Evolutionary conservation across 1,140 invertebrate genomes (phyloP), one percentile per base, ranked within the genome.

Genomic region (Cryptotermes secundus): DNA sequence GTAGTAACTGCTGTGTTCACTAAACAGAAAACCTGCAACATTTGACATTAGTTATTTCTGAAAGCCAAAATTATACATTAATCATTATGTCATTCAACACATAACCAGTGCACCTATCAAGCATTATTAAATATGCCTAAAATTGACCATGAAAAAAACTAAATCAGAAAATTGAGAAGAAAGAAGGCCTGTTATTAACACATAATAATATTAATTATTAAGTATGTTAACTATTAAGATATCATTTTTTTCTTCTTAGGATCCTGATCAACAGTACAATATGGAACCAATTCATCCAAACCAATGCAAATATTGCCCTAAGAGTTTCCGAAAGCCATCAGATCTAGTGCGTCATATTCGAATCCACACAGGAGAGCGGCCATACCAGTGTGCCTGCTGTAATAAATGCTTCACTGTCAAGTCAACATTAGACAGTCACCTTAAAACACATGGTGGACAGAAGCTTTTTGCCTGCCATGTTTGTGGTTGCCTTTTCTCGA

Each of bases 331-430:
- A 6, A 92, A 93, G 86, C 89, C 90, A 0, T 91, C 90, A 31
- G 92, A 93, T 87, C 87, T 93, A 0, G 88, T 89, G 79, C 88
- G 92, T 26, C 92, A 93, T 85, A 85, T 91, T 82, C 87, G 92
- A 80, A 93, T 92, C 7, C 94, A 95, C 86, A 95, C 94, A 0
- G 94, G 94, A 7, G 93, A 94, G 87, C 92, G 93, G 85, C 94
- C 95, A 0, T 95, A 92, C 87, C 89, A 90, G 14, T 95, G 95
- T 87, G 88, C 91, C 35, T 89, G 91, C 84, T 95, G 95, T 88
- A 88, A 88, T 22, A 95, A 94, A 88, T 91, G 90, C 65, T 96
- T 95, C 86, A 91, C 93, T 16, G 92, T 95, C 10, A 94, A 94
- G 87, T 93, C 92, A n/a, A 94, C 94, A 0, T 87, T 94, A 10